A percentile compares a stretch with the other conserved stretches of the same genome.
Conservation (phyloP, 2,888 invertebrate genomes). For the Leptarthrus brevirostris region DNA sequence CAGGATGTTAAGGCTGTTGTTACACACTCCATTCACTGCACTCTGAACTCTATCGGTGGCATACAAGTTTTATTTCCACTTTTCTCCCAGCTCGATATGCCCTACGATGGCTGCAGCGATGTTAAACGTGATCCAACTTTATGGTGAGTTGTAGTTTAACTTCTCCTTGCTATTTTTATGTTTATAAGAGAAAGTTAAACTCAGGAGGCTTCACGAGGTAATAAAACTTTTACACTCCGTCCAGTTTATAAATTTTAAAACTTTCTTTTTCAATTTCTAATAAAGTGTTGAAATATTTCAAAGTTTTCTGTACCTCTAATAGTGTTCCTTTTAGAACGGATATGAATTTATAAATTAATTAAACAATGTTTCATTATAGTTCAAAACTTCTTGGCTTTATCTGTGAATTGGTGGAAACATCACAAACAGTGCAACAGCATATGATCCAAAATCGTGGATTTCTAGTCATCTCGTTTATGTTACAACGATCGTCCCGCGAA, state of each 20-base stretch:
- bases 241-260: conserved; percentile 23
- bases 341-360: background rate
- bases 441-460: conserved; percentile 99
- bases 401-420: conserved; percentile 96
- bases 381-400: conserved; percentile 96
- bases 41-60: conserved; percentile 98
- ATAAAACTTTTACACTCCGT: conserved; percentile 26
- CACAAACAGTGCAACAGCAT: conserved; percentile 98
- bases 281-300: conserved; percentile 12
- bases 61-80: conserved; percentile 98
- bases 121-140: conserved; percentile 88
- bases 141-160: conserved; percentile 74
- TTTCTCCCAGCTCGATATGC: conserved; percentile 96
- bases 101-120: conserved; percentile 85
- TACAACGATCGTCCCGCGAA: conserved; percentile 91
- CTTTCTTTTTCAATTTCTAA: conserved; percentile 8
- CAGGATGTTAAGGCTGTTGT: conserved; percentile 99
- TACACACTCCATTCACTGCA: conserved; percentile 99
- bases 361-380: conserved; percentile 68
- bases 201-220: conserved; percentile 6
- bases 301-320: too few species aligned
- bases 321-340: background rate
- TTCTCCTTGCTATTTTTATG: conserved; percentile 48
- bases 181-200: too few species aligned
- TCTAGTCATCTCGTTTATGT: conserved; percentile 96